These are phyloP conservation scores for Epinephelus fuscoguttatus DNA, from an alignment of 2,113 vertebrate species.

Conservation along the genomic window DNA sequence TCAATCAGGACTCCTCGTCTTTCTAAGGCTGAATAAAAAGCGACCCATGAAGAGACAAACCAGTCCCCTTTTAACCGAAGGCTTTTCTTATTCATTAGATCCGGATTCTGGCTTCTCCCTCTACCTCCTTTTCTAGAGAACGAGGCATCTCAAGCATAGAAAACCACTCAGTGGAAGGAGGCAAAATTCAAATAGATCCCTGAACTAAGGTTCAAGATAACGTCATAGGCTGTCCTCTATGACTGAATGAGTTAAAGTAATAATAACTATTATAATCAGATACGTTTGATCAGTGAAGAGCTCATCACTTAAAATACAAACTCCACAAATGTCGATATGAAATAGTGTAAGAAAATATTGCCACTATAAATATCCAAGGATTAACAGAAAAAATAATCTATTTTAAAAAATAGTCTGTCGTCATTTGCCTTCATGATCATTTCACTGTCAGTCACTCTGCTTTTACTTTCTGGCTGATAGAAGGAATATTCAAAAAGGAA, in stretches of 20 bases:
- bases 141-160: conserved; percentile 72
- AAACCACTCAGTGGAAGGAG: conserved; percentile 65
- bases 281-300: not conserved
- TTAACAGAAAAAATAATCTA: not conserved
- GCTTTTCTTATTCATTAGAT: conserved; percentile 86
- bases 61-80: conserved; percentile 84
- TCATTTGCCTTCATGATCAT: conserved; percentile 4
- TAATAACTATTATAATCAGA: not conserved
- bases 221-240: conserved; percentile 16
- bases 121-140: conserved; percentile 68
- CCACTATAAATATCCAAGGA: not conserved
- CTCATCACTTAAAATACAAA: not conserved
- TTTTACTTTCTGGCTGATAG: conserved; percentile 15
- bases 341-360: not conserved
- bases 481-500: not conserved
- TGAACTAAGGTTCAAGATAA: conserved; percentile 48
- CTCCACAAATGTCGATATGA: not conserved
- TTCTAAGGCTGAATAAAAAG: conserved; percentile 87
- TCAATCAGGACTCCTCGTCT: conserved; percentile 82
- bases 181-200: conserved; percentile 52
- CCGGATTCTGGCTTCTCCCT: conserved; percentile 79
- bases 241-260: not conserved
- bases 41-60: conserved; percentile 83
- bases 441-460: conserved; percentile 22
- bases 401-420: not conserved